Evolutionary conservation across 2,797 vertebrate genomes (phyloP), one percentile per base, ranked within the genome.

Genomic region (Salarias fasciatus): DNA sequence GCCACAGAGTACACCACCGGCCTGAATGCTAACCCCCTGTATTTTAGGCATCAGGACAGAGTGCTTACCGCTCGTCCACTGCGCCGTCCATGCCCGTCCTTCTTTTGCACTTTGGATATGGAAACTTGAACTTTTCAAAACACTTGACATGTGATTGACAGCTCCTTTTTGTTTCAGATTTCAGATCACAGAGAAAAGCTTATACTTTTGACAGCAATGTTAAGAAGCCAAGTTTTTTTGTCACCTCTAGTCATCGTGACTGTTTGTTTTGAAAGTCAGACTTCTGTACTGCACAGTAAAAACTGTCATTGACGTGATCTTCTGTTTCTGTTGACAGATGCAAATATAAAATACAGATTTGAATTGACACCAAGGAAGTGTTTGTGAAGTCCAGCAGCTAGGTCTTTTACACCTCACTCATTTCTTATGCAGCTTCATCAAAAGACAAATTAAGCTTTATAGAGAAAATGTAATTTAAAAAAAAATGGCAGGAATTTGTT

Each of bases 101-200:
- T 18, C 45, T 58, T 71, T 61, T 72, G 44, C 44, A 50, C n/a
- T 63, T 55, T 53, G 1, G 9, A 29, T 11, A 44, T 3, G 2
- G 11, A 50, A 43, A 53, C 36, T 7, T 31, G 14, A 65, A 52
- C 50, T 38, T 71, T 68, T 62, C 7, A 62, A 51, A 72, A 55
- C 49, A n/a, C 15, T 45, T 74, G 53, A 70, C 69, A 55, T 36
- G 14, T 60, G 24, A 50, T 47, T 61, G 38, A 77, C 75, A 68
- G 38, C 28, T 68, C 40, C 42, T 73, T 58, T 53, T 50, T 35
- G 37, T 59, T 53, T 52, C 31, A 28, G 41, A 67, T 60, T 52
- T 41, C 42, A 47, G 45, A 33, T 45, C 49, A 41, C 42, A 51
- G 45, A 33, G 42, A 42, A 28, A 15, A 11, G 6, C 24, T 28